These are phyloP conservation scores for Desoria tigrina DNA, from an alignment of 2,888 invertebrate species.

Conservation along the genomic window DNA sequence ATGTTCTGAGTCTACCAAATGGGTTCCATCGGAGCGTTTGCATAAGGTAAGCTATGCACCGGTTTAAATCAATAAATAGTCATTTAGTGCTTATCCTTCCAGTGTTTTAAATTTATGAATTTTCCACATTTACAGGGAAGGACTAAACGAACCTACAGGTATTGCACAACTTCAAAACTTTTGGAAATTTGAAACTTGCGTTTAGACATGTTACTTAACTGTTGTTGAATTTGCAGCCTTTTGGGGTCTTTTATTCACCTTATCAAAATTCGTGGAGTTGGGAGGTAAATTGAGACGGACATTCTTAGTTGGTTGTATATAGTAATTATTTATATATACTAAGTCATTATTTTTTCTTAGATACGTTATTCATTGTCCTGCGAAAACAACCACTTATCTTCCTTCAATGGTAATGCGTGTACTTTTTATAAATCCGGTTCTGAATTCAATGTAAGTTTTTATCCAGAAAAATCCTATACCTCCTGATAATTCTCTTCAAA, in stretches of 20 bases:
- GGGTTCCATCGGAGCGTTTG: constrained; percentile 40
- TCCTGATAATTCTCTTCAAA: too few species aligned
- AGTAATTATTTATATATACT: neutral
- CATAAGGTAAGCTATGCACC: neutral
- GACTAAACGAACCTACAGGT: constrained; percentile 30
- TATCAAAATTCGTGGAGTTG: constrained; percentile 35
- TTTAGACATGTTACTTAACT: neutral
- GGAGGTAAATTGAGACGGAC: constrained; percentile 17
- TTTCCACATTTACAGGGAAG: constrained; percentile 19
- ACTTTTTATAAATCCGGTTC: neutral
- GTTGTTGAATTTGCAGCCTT: constrained; percentile 22
- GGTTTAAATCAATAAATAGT: neutral
- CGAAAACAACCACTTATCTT: constrained; percentile 37
- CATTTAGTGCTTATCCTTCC: neutral
- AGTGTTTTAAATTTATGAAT: neutral
- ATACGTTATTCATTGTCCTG: constrained; percentile 37
- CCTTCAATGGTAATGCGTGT: constrained; percentile 29
- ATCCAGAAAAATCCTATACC: too few species aligned
- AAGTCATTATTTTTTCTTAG: neutral
- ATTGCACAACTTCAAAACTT: neutral
- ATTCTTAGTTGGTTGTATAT: neutral
- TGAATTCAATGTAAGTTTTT: neutral
- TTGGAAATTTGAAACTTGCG: neutral
- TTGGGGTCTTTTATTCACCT: constrained; percentile 34
- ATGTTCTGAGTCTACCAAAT: constrained; percentile 31